phyloP scores from a whole-genome alignment of 2,113 vertebrate species.

The Callipepla californica region DNA sequence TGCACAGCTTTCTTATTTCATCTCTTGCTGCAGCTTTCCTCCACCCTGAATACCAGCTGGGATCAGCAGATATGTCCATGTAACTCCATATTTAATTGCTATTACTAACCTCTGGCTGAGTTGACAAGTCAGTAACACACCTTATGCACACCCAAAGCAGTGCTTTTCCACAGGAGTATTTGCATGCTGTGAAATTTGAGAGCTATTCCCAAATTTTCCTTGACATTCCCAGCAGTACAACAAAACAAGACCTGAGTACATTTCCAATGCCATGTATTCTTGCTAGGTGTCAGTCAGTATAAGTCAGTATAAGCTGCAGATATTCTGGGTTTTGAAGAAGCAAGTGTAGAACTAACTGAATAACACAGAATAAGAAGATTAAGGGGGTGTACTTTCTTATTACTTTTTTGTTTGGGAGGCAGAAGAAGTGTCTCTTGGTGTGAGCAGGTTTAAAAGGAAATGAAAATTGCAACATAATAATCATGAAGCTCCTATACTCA shows the following conservation, averaged over 20 bases:
- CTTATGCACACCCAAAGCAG: background rate
- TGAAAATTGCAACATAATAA: background rate
- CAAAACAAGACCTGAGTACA: background rate
- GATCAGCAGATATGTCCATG: background rate
- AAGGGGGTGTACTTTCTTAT: fast-evolving
- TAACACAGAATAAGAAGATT: background rate
- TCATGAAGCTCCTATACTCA: background rate
- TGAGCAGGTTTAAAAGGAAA: background rate
- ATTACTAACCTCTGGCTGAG: background rate
- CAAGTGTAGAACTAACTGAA: background rate
- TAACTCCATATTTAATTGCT: background rate
- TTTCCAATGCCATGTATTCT: background rate
- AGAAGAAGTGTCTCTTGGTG: background rate
- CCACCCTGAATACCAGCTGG: background rate
- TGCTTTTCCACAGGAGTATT: background rate
- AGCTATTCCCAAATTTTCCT: background rate
- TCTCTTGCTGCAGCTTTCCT: background rate
- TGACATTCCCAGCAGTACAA: background rate
- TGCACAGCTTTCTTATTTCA: background rate
- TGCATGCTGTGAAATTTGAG: background rate
- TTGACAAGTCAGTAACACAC: background rate
- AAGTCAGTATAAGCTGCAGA: background rate
- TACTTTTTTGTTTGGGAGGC: background rate
- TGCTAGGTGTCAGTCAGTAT: background rate
- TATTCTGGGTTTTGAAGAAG: background rate